Evolutionary conservation across 2,113 vertebrate species (phyloP).

Genomic region (Fulmarus glacialis): DNA sequence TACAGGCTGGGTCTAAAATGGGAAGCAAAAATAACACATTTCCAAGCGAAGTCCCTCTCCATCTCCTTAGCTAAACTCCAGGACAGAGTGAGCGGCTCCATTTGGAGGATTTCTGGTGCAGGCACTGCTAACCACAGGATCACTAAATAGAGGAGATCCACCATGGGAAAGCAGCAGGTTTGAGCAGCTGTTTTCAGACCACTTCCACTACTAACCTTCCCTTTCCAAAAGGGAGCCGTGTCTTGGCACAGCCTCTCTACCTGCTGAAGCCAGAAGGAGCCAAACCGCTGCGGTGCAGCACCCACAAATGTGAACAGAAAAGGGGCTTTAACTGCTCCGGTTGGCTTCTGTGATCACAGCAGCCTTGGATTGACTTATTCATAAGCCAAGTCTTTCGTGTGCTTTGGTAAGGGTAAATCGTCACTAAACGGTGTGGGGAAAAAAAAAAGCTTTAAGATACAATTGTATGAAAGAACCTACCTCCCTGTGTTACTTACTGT

Average conservation of each 20-base stretch:
- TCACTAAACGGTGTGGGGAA: not conserved
- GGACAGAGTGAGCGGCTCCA: not conserved
- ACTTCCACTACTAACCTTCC: not conserved
- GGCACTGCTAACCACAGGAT: not conserved
- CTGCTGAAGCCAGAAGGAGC: no score
- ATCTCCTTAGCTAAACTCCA: not conserved
- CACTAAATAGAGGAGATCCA: not conserved
- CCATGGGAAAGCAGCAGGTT: not conserved
- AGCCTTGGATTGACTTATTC: not conserved
- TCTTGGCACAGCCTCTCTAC: no score
- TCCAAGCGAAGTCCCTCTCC: not conserved
- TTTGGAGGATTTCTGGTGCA: not conserved
- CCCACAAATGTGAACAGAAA: fast-evolving
- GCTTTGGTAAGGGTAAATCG: not conserved
- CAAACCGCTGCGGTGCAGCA: not conserved
- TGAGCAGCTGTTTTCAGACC: not conserved
- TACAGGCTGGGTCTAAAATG: not conserved
- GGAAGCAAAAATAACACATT: not conserved
- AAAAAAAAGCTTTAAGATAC: no score
- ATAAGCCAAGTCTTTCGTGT: not conserved
- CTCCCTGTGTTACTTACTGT: constrained; percentile 29
- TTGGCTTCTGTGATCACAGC: not conserved
- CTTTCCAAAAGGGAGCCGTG: not conserved
- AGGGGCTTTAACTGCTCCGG: not conserved
- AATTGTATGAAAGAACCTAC: fast-evolving